A percentile compares a stretch with the other conserved stretches of the same genome.
These are phyloP conservation scores for Tenebrio molitor DNA, from an alignment of 1,140 invertebrate species.

Conservation along the genomic window DNA sequence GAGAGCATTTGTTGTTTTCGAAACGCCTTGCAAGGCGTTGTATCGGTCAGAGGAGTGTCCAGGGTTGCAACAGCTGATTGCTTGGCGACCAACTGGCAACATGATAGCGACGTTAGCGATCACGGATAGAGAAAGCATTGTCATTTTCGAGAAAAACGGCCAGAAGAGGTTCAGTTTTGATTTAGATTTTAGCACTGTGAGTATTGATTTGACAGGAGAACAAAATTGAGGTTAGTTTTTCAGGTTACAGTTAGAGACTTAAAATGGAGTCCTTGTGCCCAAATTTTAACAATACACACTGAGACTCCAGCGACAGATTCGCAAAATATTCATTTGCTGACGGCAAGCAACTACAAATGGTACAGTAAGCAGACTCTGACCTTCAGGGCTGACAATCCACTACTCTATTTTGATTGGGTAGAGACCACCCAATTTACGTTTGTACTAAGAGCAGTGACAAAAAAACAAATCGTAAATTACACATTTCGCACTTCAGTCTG, in stretches of 20 bases:
- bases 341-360: slow-evolving; percentile 52
- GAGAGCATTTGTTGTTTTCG: slow-evolving; percentile 55
- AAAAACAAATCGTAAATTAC: slow-evolving; percentile 38
- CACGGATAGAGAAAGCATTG: slow-evolving; percentile 42
- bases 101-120: slow-evolving; percentile 51
- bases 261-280: slow-evolving; percentile 52
- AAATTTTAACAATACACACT: slow-evolving; percentile 48
- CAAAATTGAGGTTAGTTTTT: slow-evolving; percentile 21
- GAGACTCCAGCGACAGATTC: background rate
- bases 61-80: slow-evolving; percentile 46
- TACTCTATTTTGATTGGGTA: slow-evolving; percentile 51
- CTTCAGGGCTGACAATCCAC: slow-evolving; percentile 33
- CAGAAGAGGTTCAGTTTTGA: slow-evolving; percentile 49
- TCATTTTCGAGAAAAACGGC: slow-evolving; percentile 60
- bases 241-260: slow-evolving; percentile 52
- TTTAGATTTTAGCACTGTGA: slow-evolving; percentile 48
- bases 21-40: slow-evolving; percentile 44
- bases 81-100: slow-evolving; percentile 54
- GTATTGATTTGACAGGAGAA: background rate
- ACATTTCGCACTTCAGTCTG: slow-evolving; percentile 47
- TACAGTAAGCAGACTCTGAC: slow-evolving; percentile 54
- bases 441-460: slow-evolving; percentile 49
- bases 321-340: slow-evolving; percentile 13
- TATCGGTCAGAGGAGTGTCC: slow-evolving; percentile 49
- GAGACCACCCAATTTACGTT: slow-evolving; percentile 6